Evolutionary conservation across 2,113 vertebrate genomes (phyloP), one percentile per base, ranked within the genome.

Genomic region (Alligator sinensis): DNA sequence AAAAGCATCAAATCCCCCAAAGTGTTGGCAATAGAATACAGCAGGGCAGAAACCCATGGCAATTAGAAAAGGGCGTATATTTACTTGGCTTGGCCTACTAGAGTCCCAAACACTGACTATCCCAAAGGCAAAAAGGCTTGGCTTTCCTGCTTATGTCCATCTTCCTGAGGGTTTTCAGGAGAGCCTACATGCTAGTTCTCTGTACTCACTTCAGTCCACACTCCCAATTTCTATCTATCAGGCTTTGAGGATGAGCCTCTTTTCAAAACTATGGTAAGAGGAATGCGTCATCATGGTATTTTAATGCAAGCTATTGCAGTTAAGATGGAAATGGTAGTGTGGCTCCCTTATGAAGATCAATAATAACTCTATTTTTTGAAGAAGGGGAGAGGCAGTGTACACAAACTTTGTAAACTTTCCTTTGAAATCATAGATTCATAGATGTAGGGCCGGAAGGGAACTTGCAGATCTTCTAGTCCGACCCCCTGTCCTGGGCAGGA

Each of bases 381-480:
- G 55, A 5, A 76, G 17, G 4, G 14, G 7, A 80, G n/a, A 88
- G 91, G 9, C 80, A 47, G 47, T 9, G 47, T 47, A 9, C 47
- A 47, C 7, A 80, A 76, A 78, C 16, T 72, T 0, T 59, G 81
- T 8, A 72, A 85, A 63, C 34, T 80, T 90, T 19, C 30, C 57
- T 93, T 87, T 93, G 68, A 95, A 47, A 47, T 47, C 47, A 47
- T 47, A 47, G 47, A 47, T 47, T 47, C 47, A 47, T 47, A 47
- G 47, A 47, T 47, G 47, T 47, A 47, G 47, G 47, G 47, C 9
- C 8, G 47, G 47, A 47, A 47, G 47, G 8, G 47, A 47, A 6
- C 47, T 47, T 47, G 47, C 9, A 47, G 9, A 47, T 47, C 47
- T 47, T 47, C 47, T 47, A 9, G 47, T 47, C 47, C 7, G 8